Base-by-base conservation (phyloP, 2,888 invertebrate genomes). In the Zeuzera pyrina region DNA sequence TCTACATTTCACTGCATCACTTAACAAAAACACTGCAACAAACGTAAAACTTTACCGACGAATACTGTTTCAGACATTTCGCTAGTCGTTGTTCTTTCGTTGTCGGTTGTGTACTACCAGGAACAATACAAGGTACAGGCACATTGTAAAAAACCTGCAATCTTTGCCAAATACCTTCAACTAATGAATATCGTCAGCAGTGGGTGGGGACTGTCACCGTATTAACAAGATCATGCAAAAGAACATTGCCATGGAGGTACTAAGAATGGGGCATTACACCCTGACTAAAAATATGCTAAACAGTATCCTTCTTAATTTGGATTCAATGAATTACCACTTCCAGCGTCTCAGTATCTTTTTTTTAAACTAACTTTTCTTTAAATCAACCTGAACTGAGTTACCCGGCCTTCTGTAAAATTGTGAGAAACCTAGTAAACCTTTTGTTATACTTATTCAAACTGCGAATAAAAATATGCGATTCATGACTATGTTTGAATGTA, bases 1-100 rank as follows among this genome's bases (percentile, higher is more conserved):
- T n/a, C n/a, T n/a, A n/a, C n/a, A n/a, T n/a, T n/a, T n/a, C n/a
- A n/a, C n/a, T n/a, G n/a, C n/a, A n/a, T n/a, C n/a, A n/a, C n/a
- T n/a, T n/a, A n/a, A n/a, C n/a, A n/a, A n/a, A n/a, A n/a, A n/a
- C n/a, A n/a, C n/a, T n/a, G n/a, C n/a, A n/a, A n/a, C n/a, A n/a
- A n/a, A n/a, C n/a, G n/a, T n/a, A 12, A 12, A 49, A 62, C 54
- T 51, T 71, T 77, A 79, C 79, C 79, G 35, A 77, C 58, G 45
- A 66, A 59, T 39, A 77, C 64, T 34, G 62, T 62, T 50, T 74
- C 72, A 59, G 66, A 49, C 77, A 79, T 78, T 54, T 61, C 58
- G 65, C 47, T 57, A 55, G 58, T 63, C 47, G 47, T 52, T 59
- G 45, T 63, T 65, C 61, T 54, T 68, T 51, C 64, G 62, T 48